Conservation (phyloP, 2,797 vertebrate species). For the Botia kubotai region DNA sequence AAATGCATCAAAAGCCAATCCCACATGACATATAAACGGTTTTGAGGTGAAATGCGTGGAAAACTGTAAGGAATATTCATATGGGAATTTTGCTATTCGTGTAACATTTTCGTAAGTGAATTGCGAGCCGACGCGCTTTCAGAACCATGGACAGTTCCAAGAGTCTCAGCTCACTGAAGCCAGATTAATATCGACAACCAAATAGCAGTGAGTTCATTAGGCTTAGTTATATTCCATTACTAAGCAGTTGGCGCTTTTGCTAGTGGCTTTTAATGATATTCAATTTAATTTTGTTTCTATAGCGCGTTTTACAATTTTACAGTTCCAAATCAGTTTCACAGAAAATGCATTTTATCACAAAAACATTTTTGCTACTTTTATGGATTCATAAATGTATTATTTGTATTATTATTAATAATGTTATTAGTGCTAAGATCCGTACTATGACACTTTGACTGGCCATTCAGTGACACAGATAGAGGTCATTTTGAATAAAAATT, state of each 20-base stretch:
- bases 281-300: too few species aligned
- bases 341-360: too few species aligned
- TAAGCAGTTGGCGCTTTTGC: background rate
- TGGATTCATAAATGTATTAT: too few species aligned
- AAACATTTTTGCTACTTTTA: too few species aligned
- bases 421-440: too few species aligned
- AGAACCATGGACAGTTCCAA: constrained; percentile 45
- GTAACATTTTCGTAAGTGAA: background rate
- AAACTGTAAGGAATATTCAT: constrained; percentile 9
- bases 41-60: background rate
- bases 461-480: background rate
- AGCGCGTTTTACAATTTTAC: too few species aligned
- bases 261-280: background rate
- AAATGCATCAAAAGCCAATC: constrained; percentile 29
- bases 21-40: constrained; percentile 17
- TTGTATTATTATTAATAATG: too few species aligned
- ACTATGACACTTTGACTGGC: background rate
- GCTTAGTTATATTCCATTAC: background rate
- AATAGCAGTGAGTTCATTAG: background rate
- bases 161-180: background rate
- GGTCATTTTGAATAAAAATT: too few species aligned
- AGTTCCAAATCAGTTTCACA: too few species aligned
- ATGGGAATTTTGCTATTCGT: background rate
- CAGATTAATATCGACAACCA: background rate
- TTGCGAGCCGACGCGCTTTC: constrained; percentile 6